phyloP scores from a whole-genome alignment of 2,113 vertebrate genomes.

The Empidonax alnorum region DNA sequence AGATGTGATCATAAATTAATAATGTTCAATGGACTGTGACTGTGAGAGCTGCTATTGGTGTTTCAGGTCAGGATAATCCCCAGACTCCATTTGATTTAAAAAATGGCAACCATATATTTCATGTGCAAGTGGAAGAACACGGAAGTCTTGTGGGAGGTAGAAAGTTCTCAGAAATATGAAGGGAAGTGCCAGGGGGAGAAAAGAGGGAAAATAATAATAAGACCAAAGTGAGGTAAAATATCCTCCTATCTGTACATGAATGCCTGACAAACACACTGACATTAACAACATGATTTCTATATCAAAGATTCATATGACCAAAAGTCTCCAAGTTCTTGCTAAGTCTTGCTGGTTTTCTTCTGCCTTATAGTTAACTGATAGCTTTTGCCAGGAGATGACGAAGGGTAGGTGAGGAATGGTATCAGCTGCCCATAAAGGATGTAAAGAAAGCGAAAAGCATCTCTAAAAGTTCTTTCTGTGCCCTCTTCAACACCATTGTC shows the following conservation, averaged over 20 bases:
- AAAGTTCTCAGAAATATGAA: constrained; percentile 21
- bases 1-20: constrained; percentile 66
- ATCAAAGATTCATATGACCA: neutral
- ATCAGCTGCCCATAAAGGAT: neutral
- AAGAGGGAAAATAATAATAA: neutral
- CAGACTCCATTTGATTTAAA: constrained; percentile 21
- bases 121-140: constrained; percentile 20
- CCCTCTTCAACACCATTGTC: fast-evolving
- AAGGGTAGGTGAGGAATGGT: fast-evolving
- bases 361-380: neutral
- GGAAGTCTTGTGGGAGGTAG: neutral
- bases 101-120: constrained; percentile 47
- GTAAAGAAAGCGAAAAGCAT: neutral
- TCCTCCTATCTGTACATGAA: neutral
- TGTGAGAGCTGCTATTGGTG: constrained; percentile 51
- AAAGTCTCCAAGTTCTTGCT: neutral
- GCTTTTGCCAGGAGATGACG: neutral
- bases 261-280: neutral
- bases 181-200: neutral
- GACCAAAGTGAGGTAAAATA: neutral
- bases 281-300: neutral
- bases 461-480: neutral
- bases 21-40: constrained; percentile 59
- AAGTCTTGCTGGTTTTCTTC: neutral
- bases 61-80: constrained; percentile 52